Evolutionary conservation across 2,888 invertebrate genomes (phyloP).

Genomic region (Eristalis intricaria): DNA sequence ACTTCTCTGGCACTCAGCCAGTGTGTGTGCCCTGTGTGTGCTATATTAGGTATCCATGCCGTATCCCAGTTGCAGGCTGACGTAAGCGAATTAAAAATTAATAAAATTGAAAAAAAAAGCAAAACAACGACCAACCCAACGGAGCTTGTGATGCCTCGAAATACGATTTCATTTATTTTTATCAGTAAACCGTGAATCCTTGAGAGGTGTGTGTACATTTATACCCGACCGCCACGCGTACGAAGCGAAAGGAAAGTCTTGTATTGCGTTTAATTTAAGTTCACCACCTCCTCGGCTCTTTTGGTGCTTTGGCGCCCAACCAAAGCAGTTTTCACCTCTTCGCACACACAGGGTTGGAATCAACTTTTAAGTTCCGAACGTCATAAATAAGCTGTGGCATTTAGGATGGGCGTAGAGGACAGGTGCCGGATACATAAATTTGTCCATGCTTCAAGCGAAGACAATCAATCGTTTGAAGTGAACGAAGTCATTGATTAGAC

Average conservation of each 20-base stretch:
- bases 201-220: background rate
- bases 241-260: background rate
- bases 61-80: background rate
- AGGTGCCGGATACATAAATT: no score
- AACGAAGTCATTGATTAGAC: no score
- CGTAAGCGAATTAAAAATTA: conserved; percentile 13
- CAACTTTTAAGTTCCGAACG: background rate
- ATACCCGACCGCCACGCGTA: background rate
- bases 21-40: background rate
- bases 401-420: background rate
- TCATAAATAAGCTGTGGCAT: background rate
- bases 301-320: background rate
- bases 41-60: background rate
- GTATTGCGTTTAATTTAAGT: background rate
- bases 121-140: no score
- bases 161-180: conserved; percentile 2
- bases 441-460: no score
- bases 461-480: no score
- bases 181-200: background rate
- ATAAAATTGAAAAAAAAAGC: background rate
- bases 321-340: background rate
- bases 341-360: background rate
- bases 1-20: background rate
- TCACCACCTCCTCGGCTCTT: background rate
- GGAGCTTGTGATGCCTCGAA: background rate